Evolutionary conservation across 2,797 vertebrate species (phyloP), one percentile per base, ranked within the genome.

Genomic region (Atherinosoma microstoma): DNA sequence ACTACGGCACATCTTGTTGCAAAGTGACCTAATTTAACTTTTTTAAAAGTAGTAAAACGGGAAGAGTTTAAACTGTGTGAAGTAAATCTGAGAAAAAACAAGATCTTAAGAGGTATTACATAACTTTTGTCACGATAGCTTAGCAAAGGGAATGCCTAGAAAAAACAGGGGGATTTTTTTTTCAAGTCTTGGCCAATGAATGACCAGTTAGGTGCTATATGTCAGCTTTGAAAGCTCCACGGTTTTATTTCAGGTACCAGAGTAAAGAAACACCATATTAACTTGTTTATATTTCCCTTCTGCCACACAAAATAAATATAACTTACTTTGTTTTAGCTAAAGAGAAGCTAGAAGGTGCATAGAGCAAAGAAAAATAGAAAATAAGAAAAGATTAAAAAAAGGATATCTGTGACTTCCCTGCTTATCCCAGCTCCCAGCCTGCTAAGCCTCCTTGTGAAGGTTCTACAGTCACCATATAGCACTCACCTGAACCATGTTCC

Each of bases 231-330:
- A 57, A 73, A 34, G 4, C 18, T 27, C 9, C 56, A 4, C 12
- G 12, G 2, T 53, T 58, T 69, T 67, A 61, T 54, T 60, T 59
- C 6, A 67, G 30, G 62, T 73, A 32, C 11, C 64, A 57, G 42
- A 10, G 12, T 8, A 27, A 10, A 6, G 22, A 18, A 57, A 40
- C 36, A 57, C 6, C 64, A 58, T 61, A 29, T 16, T 24, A 66
- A 16, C 32, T 32, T 20, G 29, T 45, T 22, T 42, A 9, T 42
- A 40, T 9, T 4, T 40, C 40, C 1, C 0, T 24, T 16, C 45
- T 24, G 0, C 4, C 15, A 16, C 40, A 16, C 15, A 42, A 16
- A 42, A 27, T 27, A 8, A 1, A 22, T 32, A 7, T 20, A 15
- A 56, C 35, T 5, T 6, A 53, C 5, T 12, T 11, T 7, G 35